Evolutionary conservation across 1,140 invertebrate genomes (phyloP), one percentile per base, ranked within the genome.

Genomic region (Potamilus streckersoni): DNA sequence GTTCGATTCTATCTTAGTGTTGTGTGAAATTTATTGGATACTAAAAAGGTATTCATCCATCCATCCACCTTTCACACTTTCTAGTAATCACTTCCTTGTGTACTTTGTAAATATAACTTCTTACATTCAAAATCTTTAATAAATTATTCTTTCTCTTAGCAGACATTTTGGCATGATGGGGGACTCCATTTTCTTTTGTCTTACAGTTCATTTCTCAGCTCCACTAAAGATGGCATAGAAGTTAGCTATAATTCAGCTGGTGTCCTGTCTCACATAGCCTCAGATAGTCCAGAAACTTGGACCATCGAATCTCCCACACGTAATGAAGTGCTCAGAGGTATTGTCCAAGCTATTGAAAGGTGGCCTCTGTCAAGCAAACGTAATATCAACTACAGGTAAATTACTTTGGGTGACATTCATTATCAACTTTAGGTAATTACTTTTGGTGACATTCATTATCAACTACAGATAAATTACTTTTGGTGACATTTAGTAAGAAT

Each of bases 221-320:
- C 95, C 1, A 91, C 92, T 15, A 95, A 94, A 84, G 97, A 98
- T 91, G 97, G 96, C 49, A 99, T 99, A 80, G 97, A 99, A 93
- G 96, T 97, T 66, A 96, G 96, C 84, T 99, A 99, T 90, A 99
- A 99, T 91, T 96, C 97, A 20, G 96, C 96, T 16, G 97, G 97
- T 27, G 97, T 99, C 14, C 91, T 99, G 66, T 95, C 96, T 17
- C 97, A 99, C 89, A 95, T 99, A 90, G 95, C 96, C 5, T 97
- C 96, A 0, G 97, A 99, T 91, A 97, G 97, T 0, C 90, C 92
- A 0, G 93, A 93, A 63, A 93, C 93, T 0, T 99, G 97, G 97
- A 93, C 92, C 0, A 93, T 96, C 6, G 88, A 92, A 14, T 87
- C 91, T 27, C 95, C 95, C 2, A 91, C 91, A 8, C 91, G 96